phyloP scores from a whole-genome alignment of 2,113 vertebrate genomes.

The Mustelus asterias region DNA sequence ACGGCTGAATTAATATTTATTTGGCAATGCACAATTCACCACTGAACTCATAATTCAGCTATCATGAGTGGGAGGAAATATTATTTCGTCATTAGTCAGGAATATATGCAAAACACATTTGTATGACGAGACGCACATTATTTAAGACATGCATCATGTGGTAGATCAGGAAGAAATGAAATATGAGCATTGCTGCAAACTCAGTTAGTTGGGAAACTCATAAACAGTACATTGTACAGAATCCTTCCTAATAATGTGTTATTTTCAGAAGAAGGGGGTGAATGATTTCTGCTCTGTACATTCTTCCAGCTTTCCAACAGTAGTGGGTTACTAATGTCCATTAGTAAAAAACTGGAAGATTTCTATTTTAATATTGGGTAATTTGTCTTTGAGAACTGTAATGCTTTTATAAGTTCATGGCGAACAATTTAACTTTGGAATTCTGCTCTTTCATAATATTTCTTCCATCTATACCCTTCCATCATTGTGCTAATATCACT shows the following conservation, averaged over 20 bases:
- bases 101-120: neutral
- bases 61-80: neutral
- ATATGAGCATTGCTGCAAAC: neutral
- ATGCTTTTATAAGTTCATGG: neutral
- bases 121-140: neutral
- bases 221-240: neutral
- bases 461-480: neutral
- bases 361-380: neutral
- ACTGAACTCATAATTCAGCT: neutral
- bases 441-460: neutral
- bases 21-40: neutral
- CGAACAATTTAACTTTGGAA: neutral
- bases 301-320: neutral
- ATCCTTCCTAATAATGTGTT: neutral
- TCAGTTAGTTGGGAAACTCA: neutral
- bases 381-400: neutral
- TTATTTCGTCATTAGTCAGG: constrained; percentile 28
- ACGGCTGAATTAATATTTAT: constrained; percentile 35
- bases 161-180: neutral
- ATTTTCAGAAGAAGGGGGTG: neutral
- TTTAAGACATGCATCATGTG: neutral
- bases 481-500: neutral
- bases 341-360: neutral
- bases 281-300: neutral
- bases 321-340: neutral